A percentile compares a stretch with the other conserved stretches of the same genome.
phyloP scores from a whole-genome alignment of 2,113 vertebrate genomes.

The Lepus timidus region DNA sequence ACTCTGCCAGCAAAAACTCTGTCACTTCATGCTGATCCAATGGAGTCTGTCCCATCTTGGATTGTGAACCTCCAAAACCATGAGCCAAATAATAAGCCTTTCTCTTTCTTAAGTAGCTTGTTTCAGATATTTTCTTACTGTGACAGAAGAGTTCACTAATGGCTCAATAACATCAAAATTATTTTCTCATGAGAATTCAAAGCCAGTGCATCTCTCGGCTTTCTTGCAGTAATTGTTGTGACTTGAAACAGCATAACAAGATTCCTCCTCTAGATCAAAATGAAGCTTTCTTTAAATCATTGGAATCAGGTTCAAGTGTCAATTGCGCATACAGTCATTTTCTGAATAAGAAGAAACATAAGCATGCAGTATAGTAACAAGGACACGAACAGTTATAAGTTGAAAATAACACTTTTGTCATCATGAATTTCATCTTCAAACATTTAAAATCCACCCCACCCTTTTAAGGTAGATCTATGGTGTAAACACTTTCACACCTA shows the following conservation, averaged over 20 bases:
- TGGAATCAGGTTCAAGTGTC: conserved; percentile 9
- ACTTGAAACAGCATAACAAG: conserved; percentile 19
- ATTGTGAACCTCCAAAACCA: too few relatives aligned
- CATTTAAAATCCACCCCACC: background rate
- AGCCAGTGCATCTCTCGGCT: background rate
- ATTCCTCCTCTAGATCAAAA: conserved; percentile 20
- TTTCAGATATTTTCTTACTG: too few relatives aligned
- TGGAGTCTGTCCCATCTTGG: too few relatives aligned
- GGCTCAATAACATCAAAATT: background rate
- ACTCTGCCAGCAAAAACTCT: too few relatives aligned
- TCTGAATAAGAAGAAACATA: conserved; percentile 25
- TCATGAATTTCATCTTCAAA: conserved; percentile 43
- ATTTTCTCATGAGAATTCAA: conserved; percentile 29
- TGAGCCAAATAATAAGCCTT: too few relatives aligned
- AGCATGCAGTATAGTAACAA: background rate
- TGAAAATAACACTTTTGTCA: background rate
- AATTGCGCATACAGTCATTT: background rate
- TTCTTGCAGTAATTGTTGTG: conserved; percentile 36
- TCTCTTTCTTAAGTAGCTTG: too few relatives aligned
- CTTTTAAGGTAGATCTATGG: background rate
- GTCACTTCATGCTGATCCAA: too few relatives aligned
- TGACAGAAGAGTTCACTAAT: too few relatives aligned
- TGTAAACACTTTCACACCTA: background rate
- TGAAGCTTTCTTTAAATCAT: background rate
- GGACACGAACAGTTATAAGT: background rate